Base-by-base conservation (phyloP, 2,888 invertebrate species). In the Meteorus colon region DNA sequence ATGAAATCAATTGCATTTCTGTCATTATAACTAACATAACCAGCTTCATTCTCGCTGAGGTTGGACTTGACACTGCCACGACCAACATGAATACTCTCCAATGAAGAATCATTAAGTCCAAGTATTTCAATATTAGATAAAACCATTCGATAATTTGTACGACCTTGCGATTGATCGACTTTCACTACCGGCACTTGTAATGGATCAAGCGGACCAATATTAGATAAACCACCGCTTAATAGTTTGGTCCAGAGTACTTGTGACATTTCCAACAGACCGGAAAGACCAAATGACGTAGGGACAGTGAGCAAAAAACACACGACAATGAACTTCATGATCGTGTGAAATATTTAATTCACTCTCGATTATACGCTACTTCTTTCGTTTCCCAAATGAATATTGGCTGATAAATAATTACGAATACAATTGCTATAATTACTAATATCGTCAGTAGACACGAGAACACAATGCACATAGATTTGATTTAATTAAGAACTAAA, bases 121-220 rank as follows among this genome's bases (percentile, higher is more conserved):
- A 31, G 63, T 62, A 89, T 84, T 77, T 87, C 85, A 12, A 89
- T 81, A 75, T 87, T 83, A 1, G 82, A 80, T 16, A 89, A 79
- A 4, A 88, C 83, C 34, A 89, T 86, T 14, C 87, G 82, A 75
- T 89, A 89, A 75, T 80, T 87, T 19, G 84, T 86, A 74, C 87
- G 82, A 4, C 86, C 88, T 74, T 89, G 87, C 1, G 89, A 85
- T 77, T 93, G 93, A 73, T 93, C 90, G 31, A 89, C 86, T 73
- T 89, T 89, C 27, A 89, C 82, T n/a, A 88, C 79, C 0, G 89
- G 89, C 0, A 89, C 85, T n/a, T 76, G 79, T 10, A 89, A 76
- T 2, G 89, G 89, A 67, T 89, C 89, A 37, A 89, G 78, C 34
- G 76, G 81, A 3, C 87, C 87, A 0, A 87, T 78, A 63, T 84